Evolutionary conservation across 2,113 vertebrate genomes (phyloP).

Genomic region (Stigmatopora argus): DNA sequence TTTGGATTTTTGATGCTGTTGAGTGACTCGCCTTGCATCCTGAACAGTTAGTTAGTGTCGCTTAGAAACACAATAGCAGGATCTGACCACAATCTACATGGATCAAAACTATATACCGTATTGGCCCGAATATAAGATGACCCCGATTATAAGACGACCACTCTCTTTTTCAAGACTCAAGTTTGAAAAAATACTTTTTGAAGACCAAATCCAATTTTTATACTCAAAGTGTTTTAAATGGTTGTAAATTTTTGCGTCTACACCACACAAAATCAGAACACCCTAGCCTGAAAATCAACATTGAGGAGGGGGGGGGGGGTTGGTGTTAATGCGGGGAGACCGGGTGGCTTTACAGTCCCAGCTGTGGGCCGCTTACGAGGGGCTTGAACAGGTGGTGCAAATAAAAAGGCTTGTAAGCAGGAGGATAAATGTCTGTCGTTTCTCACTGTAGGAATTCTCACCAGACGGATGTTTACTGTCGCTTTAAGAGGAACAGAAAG

Average conservation of each 20-base stretch:
- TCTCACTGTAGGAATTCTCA: constrained; percentile 19
- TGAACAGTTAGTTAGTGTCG: background rate
- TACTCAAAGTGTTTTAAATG: constrained; percentile 16
- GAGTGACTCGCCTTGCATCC: background rate
- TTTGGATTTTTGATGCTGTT: background rate
- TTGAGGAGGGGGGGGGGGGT: constrained; percentile 13
- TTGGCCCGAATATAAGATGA: too few relatives aligned
- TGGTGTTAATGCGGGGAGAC: background rate
- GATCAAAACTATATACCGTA: too few relatives aligned
- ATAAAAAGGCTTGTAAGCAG: constrained; percentile 54
- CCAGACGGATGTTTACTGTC: background rate
- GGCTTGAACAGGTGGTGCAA: constrained; percentile 16
- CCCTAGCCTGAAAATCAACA: constrained; percentile 18
- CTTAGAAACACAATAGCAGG: background rate
- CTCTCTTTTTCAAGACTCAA: too few relatives aligned
- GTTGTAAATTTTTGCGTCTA: constrained; percentile 63
- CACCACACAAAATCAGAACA: constrained; percentile 31
- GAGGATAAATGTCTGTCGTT: constrained; percentile 51
- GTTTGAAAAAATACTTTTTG: too few relatives aligned
- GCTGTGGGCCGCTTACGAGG: constrained; percentile 38
- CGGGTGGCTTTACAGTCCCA: constrained; percentile 33
- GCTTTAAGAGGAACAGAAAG: background rate
- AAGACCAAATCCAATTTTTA: constrained; percentile 9
- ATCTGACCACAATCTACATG: background rate
- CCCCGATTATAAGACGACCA: too few relatives aligned